These are phyloP conservation scores for Odontomyia ornata DNA, from an alignment of 2,888 invertebrate species.

Conservation along the genomic window DNA sequence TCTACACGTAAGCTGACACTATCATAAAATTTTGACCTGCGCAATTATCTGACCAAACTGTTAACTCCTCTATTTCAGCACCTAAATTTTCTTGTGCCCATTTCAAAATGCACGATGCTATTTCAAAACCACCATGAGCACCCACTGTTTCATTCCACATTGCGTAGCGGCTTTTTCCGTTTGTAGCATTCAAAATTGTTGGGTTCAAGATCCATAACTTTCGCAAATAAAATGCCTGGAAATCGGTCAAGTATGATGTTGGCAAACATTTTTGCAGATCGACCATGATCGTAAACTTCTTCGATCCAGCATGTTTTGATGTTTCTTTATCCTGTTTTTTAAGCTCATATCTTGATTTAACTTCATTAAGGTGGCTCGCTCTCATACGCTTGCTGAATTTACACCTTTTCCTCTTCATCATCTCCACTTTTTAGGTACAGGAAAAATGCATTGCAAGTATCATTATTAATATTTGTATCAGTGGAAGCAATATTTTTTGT, in stretches of 20 bases:
- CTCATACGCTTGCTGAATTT: too few relatives aligned
- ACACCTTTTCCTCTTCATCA: background rate
- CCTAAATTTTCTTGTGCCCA: slow-evolving; percentile 1
- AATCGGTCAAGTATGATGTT: background rate
- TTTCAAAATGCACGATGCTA: background rate
- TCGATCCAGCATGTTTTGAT: too few relatives aligned
- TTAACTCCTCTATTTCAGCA: background rate
- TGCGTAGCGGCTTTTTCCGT: background rate
- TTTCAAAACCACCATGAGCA: background rate
- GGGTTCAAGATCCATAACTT: slow-evolving; percentile 8
- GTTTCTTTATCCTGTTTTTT: too few relatives aligned
- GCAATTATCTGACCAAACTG: slow-evolving; percentile 4
- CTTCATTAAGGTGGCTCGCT: too few relatives aligned
- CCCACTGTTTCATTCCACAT: background rate
- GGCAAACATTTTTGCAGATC: too few relatives aligned
- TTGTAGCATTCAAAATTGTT: background rate
- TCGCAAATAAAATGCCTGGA: background rate
- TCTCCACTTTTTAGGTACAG: background rate
- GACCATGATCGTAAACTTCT: too few relatives aligned
- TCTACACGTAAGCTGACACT: too few relatives aligned
- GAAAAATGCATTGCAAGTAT: too few relatives aligned
- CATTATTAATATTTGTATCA: too few relatives aligned
- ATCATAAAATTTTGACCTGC: too few relatives aligned
- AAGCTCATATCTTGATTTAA: too few relatives aligned
- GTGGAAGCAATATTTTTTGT: too few relatives aligned